phyloP scores from a whole-genome alignment of 2,113 vertebrate species.

The Elephas maximus region DNA sequence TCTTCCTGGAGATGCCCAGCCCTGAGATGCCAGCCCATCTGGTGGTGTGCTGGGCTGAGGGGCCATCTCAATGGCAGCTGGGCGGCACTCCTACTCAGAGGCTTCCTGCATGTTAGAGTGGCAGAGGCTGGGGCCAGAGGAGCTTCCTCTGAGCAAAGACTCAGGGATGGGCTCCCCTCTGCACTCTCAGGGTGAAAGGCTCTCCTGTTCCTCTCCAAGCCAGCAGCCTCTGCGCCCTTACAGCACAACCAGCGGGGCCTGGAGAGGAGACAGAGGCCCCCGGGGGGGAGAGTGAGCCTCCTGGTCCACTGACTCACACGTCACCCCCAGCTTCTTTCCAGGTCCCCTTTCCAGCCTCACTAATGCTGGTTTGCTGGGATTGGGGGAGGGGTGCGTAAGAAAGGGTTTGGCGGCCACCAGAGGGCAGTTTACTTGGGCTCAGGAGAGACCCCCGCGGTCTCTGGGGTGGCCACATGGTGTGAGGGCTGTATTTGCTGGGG shows the following conservation, averaged over 20 bases:
- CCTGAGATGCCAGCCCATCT: neutral
- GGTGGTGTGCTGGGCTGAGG: neutral
- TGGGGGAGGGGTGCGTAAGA: neutral
- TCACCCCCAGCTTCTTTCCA: neutral
- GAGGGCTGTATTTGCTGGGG: neutral
- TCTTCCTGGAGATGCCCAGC: neutral
- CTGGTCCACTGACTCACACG: neutral
- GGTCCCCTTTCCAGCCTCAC: neutral
- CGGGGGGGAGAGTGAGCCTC: neutral
- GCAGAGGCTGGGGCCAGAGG: neutral
- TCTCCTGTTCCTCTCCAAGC: slow-evolving; percentile 70
- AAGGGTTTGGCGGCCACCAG: neutral
- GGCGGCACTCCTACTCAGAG: neutral
- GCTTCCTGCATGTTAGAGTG: neutral
- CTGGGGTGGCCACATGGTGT: neutral
- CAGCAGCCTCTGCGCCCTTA: neutral
- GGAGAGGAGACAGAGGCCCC: neutral
- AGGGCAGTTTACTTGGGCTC: neutral
- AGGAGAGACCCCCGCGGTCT: neutral
- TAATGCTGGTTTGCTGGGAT: neutral
- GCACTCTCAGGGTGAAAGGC: slow-evolving; percentile 43
- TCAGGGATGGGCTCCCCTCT: neutral
- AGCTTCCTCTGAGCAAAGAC: neutral
- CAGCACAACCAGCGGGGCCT: neutral
- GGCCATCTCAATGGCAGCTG: neutral